These are phyloP conservation scores for Typhlichthys eigenmanni DNA, from an alignment of 2,797 vertebrate species.

Conservation along the genomic window DNA sequence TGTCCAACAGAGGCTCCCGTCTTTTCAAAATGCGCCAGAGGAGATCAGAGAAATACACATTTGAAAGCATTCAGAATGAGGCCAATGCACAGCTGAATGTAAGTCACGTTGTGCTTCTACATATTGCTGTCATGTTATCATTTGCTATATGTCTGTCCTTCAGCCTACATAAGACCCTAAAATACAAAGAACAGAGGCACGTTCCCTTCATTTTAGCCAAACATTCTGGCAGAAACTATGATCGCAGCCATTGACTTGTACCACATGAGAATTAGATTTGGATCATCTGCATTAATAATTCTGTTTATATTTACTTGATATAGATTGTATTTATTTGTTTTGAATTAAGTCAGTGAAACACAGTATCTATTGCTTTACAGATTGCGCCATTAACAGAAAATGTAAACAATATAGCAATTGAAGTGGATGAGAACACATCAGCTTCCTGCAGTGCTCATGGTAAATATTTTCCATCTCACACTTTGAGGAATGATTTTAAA, in stretches of 20 bases:
- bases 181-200: no score
- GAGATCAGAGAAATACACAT: conserved; percentile 98
- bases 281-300: background rate
- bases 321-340: background rate
- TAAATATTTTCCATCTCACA: conserved; percentile 88
- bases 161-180: no score
- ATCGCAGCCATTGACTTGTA: no score
- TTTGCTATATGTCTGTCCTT: background rate
- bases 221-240: no score
- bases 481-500: conserved; percentile 7
- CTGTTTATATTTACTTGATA: background rate
- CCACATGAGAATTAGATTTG: no score
- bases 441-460: conserved; percentile 81
- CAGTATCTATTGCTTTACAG: conserved; percentile 57
- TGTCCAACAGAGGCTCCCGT: conserved; percentile 92
- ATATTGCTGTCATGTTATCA: background rate
- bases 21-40: conserved; percentile 97
- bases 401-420: conserved; percentile 77
- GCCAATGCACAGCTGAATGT: conserved; percentile 86
- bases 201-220: no score
- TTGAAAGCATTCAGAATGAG: conserved; percentile 93
- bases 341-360: background rate
- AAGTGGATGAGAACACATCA: conserved; percentile 74
- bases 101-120: conserved; percentile 56
- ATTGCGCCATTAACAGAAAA: conserved; percentile 67